These are phyloP conservation scores for Vulpes ferrilata DNA, from an alignment of 2,113 vertebrate genomes.

Conservation along the genomic window DNA sequence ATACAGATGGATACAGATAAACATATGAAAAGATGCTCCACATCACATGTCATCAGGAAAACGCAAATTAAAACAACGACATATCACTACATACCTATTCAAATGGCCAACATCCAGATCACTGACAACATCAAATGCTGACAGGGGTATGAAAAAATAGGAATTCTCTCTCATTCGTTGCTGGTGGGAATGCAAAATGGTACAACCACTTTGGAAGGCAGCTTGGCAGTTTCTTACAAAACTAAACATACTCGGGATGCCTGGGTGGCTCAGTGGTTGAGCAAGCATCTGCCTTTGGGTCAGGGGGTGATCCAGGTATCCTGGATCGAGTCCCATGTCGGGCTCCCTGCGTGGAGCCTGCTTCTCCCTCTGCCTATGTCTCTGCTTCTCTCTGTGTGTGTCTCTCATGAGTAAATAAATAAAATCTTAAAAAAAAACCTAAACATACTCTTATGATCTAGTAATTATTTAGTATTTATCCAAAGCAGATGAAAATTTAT, in stretches of 20 bases:
- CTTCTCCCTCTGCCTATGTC: too few relatives aligned
- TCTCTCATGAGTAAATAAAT: too few relatives aligned
- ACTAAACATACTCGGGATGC: not conserved
- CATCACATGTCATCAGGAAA: not conserved
- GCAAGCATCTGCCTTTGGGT: too few relatives aligned
- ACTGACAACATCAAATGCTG: not conserved
- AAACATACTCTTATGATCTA: not conserved
- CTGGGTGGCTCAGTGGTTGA: too few relatives aligned
- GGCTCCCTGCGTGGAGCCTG: too few relatives aligned
- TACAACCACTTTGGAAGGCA: not conserved
- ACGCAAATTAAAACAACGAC: slow-evolving; percentile 5
- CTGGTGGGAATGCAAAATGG: not conserved
- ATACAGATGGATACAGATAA: not conserved
- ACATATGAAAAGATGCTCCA: slow-evolving; percentile 20
- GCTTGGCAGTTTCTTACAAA: slow-evolving; percentile 4
- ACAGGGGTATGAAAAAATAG: not conserved
- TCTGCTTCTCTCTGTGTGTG: too few relatives aligned
- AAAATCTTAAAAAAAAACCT: not conserved
- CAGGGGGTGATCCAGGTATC: too few relatives aligned
- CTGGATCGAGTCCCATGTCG: too few relatives aligned
- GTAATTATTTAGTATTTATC: not conserved
- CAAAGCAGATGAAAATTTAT: slow-evolving; percentile 31
- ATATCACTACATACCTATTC: not conserved
- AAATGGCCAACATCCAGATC: not conserved
- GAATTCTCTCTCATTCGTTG: not conserved